Base-by-base conservation (phyloP, 1,140 invertebrate species). In the Nebria ingens region DNA sequence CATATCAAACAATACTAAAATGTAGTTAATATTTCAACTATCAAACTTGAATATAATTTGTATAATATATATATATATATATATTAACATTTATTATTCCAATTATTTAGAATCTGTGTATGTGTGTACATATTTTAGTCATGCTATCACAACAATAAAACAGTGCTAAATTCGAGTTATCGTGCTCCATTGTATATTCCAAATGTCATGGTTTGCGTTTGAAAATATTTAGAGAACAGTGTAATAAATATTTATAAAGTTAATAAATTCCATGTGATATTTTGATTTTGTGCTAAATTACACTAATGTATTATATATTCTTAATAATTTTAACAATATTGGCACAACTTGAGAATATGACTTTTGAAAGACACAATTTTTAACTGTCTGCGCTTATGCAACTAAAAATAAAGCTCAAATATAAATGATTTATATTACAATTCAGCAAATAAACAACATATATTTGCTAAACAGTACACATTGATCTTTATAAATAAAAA, bases 151-250 rank as follows among this genome's bases (percentile, higher is more conserved):
- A 34, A 34, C 15, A 17, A 45, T 45, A 45, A 4, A 45, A 45
- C 15, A 45, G 40, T 45, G 40, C 40, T 34, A 34, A 45, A 45
- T 45, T 45, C 17, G 4, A 12, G 17, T 12, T 12, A 45, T 45
- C 40, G 40, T 45, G 40, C 40, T n/a, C n/a, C n/a, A 45, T 17
- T 45, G 40, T 45, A 45, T 45, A 45, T 45, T 45, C 15, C 40
- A 45, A 45, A 45, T 45, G 40, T 17, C 40, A 45, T 12, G 15
- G 4, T 12, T 45, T 12, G 17, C 40, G 17, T 12, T 11, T 45
- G 3, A 11, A 11, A 11, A 45, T 12, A 12, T 12, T 12, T 45
- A 9, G 4, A 11, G 6, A 12, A 45, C 17, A 17, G 40, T 45
- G 40, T 45, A 34, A n/a, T 9, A 9, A 34, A 34, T n/a, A n/a